Evolutionary conservation across 2,113 vertebrate species (phyloP), one percentile per base, ranked within the genome.

Genomic region (Rousettus leschenaultii): DNA sequence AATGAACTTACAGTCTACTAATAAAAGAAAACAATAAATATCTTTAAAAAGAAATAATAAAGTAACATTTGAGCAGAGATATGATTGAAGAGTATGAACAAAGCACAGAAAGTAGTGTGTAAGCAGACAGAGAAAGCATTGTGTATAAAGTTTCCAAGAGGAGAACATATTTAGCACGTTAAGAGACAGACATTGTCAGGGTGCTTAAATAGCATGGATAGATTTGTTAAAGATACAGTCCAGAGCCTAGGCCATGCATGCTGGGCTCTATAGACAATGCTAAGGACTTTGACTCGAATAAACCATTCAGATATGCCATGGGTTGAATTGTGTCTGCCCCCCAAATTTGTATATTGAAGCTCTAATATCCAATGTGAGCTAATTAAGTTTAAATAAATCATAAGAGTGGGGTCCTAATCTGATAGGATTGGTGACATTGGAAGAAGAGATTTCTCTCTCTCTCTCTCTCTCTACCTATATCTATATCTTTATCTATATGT

Each of bases 21-120:
- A 80, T 79, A 7, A 75, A 92, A 53, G 12, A 73, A 79, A 28
- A 61, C 15, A 73, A 77, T 53, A 83, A 87, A 35, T 4, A 83
- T 24, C 22, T 7, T 33, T 86, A 82, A 68, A 86, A 48, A 18
- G 66, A 45, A 65, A 35, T 33, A 73, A 24, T 18, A 43, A 24
- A 5, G 11, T 28, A 66, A 71, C 4, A 48, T 83, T 59, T 59
- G 38, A 61, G 61, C 51, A 89, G 24, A 70, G 24, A 45, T 38
- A 2, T 93, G 13, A 57, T 22, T 18, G n/a, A 85, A 85, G 9
- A 5, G 12, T 84, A 2, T 13, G 4, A 66, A 14, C 19, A 22
- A 78, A 73, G 15, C n/a, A 71, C 10, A 61, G 45, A 92, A 40
- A 33, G 48, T 33, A 33, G 19, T 51, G 2, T n/a, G 1, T 43